Percentiles rank a stretch among this genome's conserved stretches.
These are phyloP conservation scores for Balaeniceps rex DNA, from an alignment of 2,113 vertebrate genomes.

Conservation along the genomic window DNA sequence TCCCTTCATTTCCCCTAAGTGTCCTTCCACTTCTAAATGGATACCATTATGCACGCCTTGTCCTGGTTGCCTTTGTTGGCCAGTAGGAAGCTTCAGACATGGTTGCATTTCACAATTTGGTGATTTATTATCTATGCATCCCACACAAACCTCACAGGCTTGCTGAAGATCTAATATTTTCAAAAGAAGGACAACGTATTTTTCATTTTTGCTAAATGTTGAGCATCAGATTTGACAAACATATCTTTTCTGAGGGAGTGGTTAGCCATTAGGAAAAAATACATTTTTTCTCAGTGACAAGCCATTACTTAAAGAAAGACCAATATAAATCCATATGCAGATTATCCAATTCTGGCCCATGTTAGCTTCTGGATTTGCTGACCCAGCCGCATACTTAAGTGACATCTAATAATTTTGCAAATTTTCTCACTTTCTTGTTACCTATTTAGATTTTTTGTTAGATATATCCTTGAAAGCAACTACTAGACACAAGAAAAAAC, in stretches of 20 bases:
- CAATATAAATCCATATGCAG: not conserved
- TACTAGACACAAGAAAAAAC: not conserved
- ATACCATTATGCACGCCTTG: not conserved
- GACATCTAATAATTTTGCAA: not conserved
- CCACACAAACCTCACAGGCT: not conserved
- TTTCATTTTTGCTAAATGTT: not conserved
- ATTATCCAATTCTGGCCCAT: not conserved
- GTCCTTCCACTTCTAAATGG: not conserved
- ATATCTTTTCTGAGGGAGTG: not conserved
- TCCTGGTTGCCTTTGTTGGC: not conserved
- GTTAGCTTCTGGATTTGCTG: not conserved
- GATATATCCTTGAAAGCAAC: conserved; percentile 24
- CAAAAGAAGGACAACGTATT: not conserved
- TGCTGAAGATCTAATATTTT: not conserved
- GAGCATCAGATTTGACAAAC: not conserved
- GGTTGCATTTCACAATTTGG: not conserved
- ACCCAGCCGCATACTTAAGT: not conserved
- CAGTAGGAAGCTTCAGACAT: not conserved
- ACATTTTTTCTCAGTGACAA: not conserved
- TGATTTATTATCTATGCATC: not conserved
- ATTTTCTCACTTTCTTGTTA: not conserved
- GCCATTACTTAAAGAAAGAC: not conserved
- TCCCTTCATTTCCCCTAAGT: not conserved
- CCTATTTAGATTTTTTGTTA: not conserved
- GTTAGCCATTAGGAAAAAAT: not conserved